Evolutionary conservation across 2,797 vertebrate genomes (phyloP), one percentile per base, ranked within the genome.

Genomic region (Valencia hispanica): DNA sequence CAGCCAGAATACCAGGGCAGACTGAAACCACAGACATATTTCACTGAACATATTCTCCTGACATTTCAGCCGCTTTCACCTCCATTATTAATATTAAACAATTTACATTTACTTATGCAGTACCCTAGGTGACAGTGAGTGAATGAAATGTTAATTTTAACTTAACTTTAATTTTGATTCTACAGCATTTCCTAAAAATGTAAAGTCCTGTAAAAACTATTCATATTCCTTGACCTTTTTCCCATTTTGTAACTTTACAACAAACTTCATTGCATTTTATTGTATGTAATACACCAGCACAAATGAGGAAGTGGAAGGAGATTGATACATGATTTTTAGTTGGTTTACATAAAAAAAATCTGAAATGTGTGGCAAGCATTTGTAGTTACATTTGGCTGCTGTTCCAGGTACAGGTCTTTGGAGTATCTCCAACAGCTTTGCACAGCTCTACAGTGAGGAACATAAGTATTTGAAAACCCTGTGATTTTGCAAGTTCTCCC

Each of bases 1-100:
- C 73, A 97, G 80, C 97, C 97, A 98, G 87, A 94, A 96, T 0
- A 88, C 87, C 87, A 97, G 85, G 1, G 96, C 97, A 0, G 91
- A 88, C 97, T 98, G 74, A 73, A 25, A 22, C 18, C 39, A 45
- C 27, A 48, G 36, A 73, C 43, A 32, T 15, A 2, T 15, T 50
- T 59, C 25, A 34, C 10, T 36, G 3, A 39, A 27, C 0, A 20
- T 14, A 10, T 59, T 17, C 10, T 22, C 1, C 41, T 18, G 41
- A 9, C n/a, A 14, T 43, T 30, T 43, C 8, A 20, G 22, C 6
- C 25, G 3, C 14, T 36, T 17, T 63, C 8, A 45, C 10, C 7
- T 22, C 25, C 4, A 14, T 34, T 36, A 18, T 34, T 63, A 10
- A 8, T 4, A 63, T 5, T 11, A 20, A 41, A 65, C 11, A 66